Percentiles rank a stretch among this genome's conserved stretches.
Conservation (phyloP, 1,140 invertebrate genomes). For the Apis cerana region DNA sequence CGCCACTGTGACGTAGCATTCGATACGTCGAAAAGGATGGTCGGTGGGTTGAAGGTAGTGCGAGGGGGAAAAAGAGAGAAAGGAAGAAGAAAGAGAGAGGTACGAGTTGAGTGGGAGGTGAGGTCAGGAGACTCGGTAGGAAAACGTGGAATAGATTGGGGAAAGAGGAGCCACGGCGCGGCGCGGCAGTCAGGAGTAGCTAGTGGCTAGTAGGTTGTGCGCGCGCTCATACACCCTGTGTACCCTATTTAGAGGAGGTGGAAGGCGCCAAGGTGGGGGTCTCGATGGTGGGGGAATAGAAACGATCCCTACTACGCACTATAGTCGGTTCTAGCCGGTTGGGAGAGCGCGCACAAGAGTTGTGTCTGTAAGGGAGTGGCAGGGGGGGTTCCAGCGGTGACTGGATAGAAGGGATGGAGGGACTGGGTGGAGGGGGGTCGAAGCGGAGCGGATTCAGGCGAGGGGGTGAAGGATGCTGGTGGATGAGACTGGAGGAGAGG, state of each 20-base stretch:
- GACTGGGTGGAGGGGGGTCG: neutral
- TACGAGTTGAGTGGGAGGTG: conserved; percentile 33
- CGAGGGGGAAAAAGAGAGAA: conserved; percentile 12
- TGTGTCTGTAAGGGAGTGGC: conserved; percentile 42
- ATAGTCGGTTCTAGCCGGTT: conserved; percentile 1
- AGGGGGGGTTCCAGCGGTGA: conserved; percentile 30
- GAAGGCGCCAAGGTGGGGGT: conserved; percentile 48
- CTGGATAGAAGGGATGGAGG: neutral
- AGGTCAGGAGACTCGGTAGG: conserved; percentile 53
- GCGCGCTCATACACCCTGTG: conserved; percentile 37
- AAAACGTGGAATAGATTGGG: conserved; percentile 36
- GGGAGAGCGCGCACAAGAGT: conserved; percentile 52
- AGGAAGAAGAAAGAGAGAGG: conserved; percentile 20
- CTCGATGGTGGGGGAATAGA: conserved; percentile 35
- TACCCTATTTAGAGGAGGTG: conserved; percentile 53
- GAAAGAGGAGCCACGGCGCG: conserved; percentile 7
- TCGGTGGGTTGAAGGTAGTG: conserved; percentile 58
- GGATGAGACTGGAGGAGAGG: conserved; percentile 39
- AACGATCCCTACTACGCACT: conserved; percentile 53
- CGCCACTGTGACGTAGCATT: conserved; percentile 76
- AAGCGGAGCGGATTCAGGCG: conserved; percentile 25
- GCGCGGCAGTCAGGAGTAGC: conserved; percentile 19
- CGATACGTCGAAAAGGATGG: conserved; percentile 75
- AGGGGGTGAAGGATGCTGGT: conserved; percentile 39
- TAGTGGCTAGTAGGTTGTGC: conserved; percentile 41